Percentiles rank a stretch among this genome's conserved stretches.
These are phyloP conservation scores for Ammodytes dubius DNA, from an alignment of 2,113 vertebrate genomes.

Conservation along the genomic window DNA sequence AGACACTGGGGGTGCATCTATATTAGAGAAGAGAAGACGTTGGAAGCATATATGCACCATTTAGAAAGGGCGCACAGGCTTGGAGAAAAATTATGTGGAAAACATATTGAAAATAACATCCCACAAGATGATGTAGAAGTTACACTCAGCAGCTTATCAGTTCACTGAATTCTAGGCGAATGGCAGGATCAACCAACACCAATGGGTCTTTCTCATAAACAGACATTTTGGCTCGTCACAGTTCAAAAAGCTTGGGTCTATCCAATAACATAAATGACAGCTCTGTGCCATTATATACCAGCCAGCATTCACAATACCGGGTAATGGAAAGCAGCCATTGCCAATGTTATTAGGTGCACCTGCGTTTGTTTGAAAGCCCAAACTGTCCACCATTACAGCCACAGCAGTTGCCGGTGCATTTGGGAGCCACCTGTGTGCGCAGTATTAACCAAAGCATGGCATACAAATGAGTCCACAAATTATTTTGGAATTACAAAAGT, in stretches of 20 bases:
- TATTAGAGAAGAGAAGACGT: conserved; percentile 18
- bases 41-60: neutral
- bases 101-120: neutral
- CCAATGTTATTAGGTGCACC: neutral
- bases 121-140: neutral
- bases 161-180: neutral
- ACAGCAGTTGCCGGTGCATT: neutral
- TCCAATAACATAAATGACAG: too few relatives aligned
- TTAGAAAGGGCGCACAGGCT: neutral
- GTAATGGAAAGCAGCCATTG: conserved; percentile 9
- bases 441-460: neutral
- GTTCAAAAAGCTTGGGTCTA: neutral
- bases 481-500: conserved; percentile 47
- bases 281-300: neutral
- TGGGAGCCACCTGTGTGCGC: conserved; percentile 8
- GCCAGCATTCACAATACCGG: neutral
- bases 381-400: conserved; percentile 2
- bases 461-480: conserved; percentile 48
- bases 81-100: neutral
- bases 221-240: neutral
- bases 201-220: neutral
- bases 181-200: neutral
- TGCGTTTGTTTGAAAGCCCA: conserved; percentile 9
- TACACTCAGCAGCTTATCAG: neutral
- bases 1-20: conserved; percentile 7